These are phyloP conservation scores for Odontamblyopus rebecca DNA, from an alignment of 2,797 vertebrate species.

Conservation along the genomic window DNA sequence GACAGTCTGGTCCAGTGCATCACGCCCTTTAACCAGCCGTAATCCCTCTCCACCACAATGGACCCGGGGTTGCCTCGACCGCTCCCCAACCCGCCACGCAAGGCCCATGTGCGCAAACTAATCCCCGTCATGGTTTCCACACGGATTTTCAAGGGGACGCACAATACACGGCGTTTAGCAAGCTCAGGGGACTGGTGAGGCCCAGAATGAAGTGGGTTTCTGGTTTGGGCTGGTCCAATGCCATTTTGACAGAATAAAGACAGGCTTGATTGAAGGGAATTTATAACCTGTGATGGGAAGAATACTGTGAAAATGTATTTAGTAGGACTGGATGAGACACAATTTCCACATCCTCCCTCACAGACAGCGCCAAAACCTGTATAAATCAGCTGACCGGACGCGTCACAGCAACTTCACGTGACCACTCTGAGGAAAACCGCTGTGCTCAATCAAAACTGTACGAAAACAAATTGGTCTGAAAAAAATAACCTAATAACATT, in stretches of 20 bases:
- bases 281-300: no score
- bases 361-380: no score
- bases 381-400: no score
- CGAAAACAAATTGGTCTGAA: no score
- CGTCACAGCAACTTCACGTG: no score
- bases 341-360: no score
- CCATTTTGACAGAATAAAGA: slow-evolving; percentile 3
- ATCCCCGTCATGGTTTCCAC: slow-evolving; percentile 49
- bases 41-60: slow-evolving; percentile 63
- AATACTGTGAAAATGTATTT: no score
- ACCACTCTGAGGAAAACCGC: no score
- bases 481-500: no score
- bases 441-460: no score
- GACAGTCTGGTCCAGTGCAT: slow-evolving; percentile 57
- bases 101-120: slow-evolving; percentile 37
- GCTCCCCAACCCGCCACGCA: slow-evolving; percentile 48
- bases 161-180: slow-evolving; percentile 36
- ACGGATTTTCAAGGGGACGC: slow-evolving; percentile 21
- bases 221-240: background rate
- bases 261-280: background rate
- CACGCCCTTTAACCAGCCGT: slow-evolving; percentile 67
- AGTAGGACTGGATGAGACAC: no score
- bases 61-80: slow-evolving; percentile 45
- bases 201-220: background rate
- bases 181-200: slow-evolving; percentile 27